Evolutionary conservation across 1,140 invertebrate species (phyloP), one percentile per base, ranked within the genome.

Genomic region (Oedothorax gibbosus): DNA sequence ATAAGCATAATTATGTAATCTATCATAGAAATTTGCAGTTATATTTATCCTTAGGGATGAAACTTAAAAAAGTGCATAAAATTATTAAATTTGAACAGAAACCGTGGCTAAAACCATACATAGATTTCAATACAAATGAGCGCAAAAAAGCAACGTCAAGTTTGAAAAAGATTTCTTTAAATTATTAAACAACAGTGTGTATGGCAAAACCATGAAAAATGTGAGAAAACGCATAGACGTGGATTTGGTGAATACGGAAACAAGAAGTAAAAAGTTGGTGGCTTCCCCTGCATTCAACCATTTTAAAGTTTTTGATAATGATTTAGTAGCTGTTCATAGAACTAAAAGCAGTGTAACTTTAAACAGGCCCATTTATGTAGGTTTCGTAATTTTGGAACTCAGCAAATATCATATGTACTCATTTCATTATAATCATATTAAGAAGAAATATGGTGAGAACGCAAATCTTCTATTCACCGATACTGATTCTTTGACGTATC

Each of bases 191-290:
- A 35, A 35, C 35, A 35, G 35, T 35, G 35, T 35, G 35, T 35
- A 35, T 35, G 35, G 35, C 35, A 91, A 91, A 89, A 90, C 89
- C 2, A 91, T 91, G 88, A 90, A 91, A 88, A 91, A 91, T 88
- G 87, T 91, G 15, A 86, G 89, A 81, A 91, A 92, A 78, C 86
- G 89, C 85, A 88, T 88, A 49, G 87, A 91, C 20, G 21, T 68
- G 10, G 89, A 89, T 88, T 80, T 91, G 87, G 88, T 88, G 64
- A 76, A 21, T 53, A 89, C 88, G 87, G 68, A 49, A 72, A 85
- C 88, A 78, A 88, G 89, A 76, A 87, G 87, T 35, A 77, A 87
- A 87, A 85, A 87, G 57, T 85, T 89, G 60, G 89, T 90, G 64
- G 86, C 88, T 18, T 88, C 89, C 87, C 89, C 89, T 11, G 12